Conservation (phyloP, 2,113 vertebrate species). For the Ellobius talpinus region DNA sequence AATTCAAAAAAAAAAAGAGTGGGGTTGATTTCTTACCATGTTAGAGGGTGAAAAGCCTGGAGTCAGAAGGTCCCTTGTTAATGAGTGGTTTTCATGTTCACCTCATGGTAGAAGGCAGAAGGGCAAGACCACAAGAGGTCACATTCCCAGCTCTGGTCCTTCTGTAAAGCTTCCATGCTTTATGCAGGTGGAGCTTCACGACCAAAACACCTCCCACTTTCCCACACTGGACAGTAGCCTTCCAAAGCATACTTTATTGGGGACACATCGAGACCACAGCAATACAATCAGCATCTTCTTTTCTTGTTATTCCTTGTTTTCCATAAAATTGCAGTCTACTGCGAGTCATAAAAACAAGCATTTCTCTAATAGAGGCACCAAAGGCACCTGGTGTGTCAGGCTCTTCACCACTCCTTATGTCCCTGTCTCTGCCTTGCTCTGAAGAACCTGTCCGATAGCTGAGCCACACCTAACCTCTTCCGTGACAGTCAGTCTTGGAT, state of each 20-base stretch:
- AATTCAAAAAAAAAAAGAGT: not conserved
- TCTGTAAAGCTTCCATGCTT: not conserved
- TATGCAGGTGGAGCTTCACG: not conserved
- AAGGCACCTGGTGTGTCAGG: not conserved
- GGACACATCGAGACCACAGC: no score
- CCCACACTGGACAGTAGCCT: not conserved
- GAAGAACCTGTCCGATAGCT: not conserved
- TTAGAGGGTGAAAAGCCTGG: not conserved
- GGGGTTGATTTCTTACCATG: not conserved
- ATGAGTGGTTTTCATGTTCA: not conserved
- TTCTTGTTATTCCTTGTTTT: not conserved
- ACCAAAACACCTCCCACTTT: not conserved
- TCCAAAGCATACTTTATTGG: not conserved
- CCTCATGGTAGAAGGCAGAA: not conserved
- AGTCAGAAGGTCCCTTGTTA: no score
- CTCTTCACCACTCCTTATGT: not conserved
- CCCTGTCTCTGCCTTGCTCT: not conserved
- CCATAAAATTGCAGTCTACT: not conserved
- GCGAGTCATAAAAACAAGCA: not conserved
- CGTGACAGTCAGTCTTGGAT: rapidly evolving
- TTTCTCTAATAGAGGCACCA: not conserved
- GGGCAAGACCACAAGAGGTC: not conserved
- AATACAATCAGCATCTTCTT: not conserved
- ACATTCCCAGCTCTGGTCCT: not conserved
- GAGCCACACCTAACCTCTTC: not conserved